Percentiles rank a stretch among this genome's conserved stretches.
phyloP scores from a whole-genome alignment of 2,888 invertebrate genomes.

The Microchrysa polita region DNA sequence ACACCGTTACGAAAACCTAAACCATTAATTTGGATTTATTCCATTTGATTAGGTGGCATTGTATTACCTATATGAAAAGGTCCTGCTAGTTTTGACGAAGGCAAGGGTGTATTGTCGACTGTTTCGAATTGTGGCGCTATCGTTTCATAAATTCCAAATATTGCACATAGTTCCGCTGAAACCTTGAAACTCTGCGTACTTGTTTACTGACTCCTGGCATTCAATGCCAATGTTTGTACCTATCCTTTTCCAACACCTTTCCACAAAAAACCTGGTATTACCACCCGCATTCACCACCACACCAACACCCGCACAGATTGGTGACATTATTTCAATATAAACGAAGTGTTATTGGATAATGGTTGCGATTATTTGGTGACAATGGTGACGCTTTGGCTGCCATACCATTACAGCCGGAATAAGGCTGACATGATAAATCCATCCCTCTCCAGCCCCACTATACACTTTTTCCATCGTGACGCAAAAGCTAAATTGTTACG shows the following conservation, averaged over 20 bases:
- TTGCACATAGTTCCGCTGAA: slow-evolving; percentile 18
- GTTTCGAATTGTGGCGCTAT: neutral
- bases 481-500: neutral
- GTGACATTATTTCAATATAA: slow-evolving; percentile 35
- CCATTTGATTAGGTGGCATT: slow-evolving; percentile 47
- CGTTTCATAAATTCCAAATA: slow-evolving; percentile 46
- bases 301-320: neutral
- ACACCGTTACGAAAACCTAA: slow-evolving; percentile 44
- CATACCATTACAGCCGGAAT: neutral
- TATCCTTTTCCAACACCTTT: neutral
- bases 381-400: slow-evolving; percentile 27
- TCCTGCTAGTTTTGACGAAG: neutral
- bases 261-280: neutral
- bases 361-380: slow-evolving; percentile 33
- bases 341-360: slow-evolving; percentile 37
- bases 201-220: slow-evolving; percentile 17
- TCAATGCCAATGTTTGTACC: too few relatives aligned
- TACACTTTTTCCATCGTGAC: too few relatives aligned
- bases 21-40: slow-evolving; percentile 50
- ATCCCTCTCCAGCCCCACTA: too few relatives aligned
- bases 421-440: too few relatives aligned
- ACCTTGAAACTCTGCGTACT: slow-evolving; percentile 3
- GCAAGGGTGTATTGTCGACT: too few relatives aligned
- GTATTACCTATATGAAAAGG: slow-evolving; percentile 42
- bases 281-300: neutral